A percentile compares a stretch with the other conserved stretches of the same genome.
Evolutionary conservation across 2,888 invertebrate genomes (phyloP).

Genomic region (Idaea aversata): DNA sequence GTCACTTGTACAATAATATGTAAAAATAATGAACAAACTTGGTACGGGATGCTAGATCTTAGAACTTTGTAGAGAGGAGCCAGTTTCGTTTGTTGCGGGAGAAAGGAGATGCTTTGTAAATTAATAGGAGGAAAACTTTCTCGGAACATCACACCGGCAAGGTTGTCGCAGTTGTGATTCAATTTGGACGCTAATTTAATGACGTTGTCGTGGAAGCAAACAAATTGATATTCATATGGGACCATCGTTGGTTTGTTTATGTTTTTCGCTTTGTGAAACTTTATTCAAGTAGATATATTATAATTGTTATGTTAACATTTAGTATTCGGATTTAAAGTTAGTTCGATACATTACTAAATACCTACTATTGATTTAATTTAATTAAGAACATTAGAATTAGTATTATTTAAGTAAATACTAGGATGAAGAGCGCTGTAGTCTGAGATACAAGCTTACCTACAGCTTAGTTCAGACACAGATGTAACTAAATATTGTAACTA

Average conservation of each 20-base stretch:
- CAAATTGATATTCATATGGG: slow-evolving; percentile 81
- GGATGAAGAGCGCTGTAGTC: too few species aligned
- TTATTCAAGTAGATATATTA: slow-evolving; percentile 18
- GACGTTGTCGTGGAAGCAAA: slow-evolving; percentile 73
- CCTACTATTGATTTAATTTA: too few species aligned
- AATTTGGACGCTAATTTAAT: slow-evolving; percentile 80
- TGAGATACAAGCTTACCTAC: too few species aligned
- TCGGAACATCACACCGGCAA: slow-evolving; percentile 73
- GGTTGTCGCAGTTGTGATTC: slow-evolving; percentile 80
- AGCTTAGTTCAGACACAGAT: too few species aligned
- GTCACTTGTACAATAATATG: slow-evolving; percentile 80
- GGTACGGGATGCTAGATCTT: slow-evolving; percentile 58
- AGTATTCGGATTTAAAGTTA: background rate
- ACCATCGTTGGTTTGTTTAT: slow-evolving; percentile 63
- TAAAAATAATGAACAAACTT: slow-evolving; percentile 80
- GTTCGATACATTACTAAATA: too few species aligned
- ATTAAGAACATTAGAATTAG: too few species aligned
- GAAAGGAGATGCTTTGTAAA: slow-evolving; percentile 74
- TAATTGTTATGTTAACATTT: slow-evolving; percentile 15
- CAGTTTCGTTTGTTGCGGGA: slow-evolving; percentile 45
- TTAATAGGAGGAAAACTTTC: slow-evolving; percentile 80
- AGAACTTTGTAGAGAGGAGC: slow-evolving; percentile 40
- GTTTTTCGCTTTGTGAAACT: slow-evolving; percentile 41
- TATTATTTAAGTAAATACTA: too few species aligned
- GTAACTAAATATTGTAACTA: too few species aligned